Base-by-base conservation (phyloP, 2,797 vertebrate species). In the Macropus fuliginosus region DNA sequence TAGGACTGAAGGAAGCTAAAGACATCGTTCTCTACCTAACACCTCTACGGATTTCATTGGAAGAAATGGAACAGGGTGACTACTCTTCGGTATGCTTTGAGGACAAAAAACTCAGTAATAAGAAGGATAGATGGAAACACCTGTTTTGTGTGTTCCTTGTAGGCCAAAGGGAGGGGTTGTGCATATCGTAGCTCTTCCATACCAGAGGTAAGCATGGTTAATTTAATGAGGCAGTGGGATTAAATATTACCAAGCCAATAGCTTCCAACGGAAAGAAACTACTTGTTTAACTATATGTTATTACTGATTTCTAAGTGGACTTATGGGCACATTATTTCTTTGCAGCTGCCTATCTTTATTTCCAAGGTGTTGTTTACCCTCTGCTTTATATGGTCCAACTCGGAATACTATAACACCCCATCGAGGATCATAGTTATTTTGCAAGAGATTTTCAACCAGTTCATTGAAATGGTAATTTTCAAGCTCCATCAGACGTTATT, bases 391-490 rank as follows among this genome's bases (percentile, higher is more conserved):
- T 98, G 99, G 97, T 97, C 97, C 92, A 97, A 96, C 94, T 99
- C 99, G 0, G 56, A 96, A 92, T 97, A 98, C 98, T 99, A 99
- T 97, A 97, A 98, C 94, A 96, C 97, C 0, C 98, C 99, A 3
- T 93, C 97, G 87, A 98, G 98, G 34, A 0, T 98, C 96, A 96
- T 99, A 8, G 96, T 99, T 5, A 46, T 99, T 96, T 98, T 99
- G 95, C 99, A 98, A 97, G 99, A 99, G 97, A 98, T 99, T 97
- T 99, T 98, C 98, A 99, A 99, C 98, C 98, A 99, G 91, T 94
- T 99, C 97, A 98, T 99, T 0, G 98, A 98, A 28, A 96, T 98
- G 99, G 99, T 99, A 99, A 57, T 29, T 46, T 18, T 91, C 74
- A 50, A 0, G 0, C 1, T 10, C 8, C 0, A 8, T 55, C 0